Evolutionary conservation across 2,113 vertebrate species (phyloP), one percentile per base, ranked within the genome.

Genomic region (Machaerirhynchus nigripectus): DNA sequence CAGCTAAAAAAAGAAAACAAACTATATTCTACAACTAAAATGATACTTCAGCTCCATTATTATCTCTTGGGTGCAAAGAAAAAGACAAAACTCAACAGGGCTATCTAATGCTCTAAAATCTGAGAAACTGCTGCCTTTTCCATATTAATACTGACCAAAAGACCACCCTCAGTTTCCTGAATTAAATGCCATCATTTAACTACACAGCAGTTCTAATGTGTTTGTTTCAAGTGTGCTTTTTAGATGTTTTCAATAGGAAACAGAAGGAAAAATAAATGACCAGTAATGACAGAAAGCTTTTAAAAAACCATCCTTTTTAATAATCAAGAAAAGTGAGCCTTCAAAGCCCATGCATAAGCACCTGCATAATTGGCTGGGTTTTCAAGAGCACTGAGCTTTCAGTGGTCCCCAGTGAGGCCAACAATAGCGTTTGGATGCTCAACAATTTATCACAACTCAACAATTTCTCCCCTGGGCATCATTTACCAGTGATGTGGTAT

Each of bases 381-480:
- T 95, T 90, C 80, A 90, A 93, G 49, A 92, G 88, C 46, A 52
- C 52, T 81, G 90, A 96, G 90, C 53, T 89, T 89, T 77, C 93
- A 95, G 92, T 10, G 13, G 90, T 95, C 96, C 93, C 96, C 76
- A 89, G 69, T 31, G 96, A 94, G 69, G 87, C 69, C 83, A 87
- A 81, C 90, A 96, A 94, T 44, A 88, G 95, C 83, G 92, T 91
- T 71, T 76, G 76, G 92, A 95, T 93, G 88, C 93, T 92, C 80
- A 92, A 87, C 92, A 87, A 92, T 96, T 96, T 92, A 97, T 97
- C 96, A 95, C 11, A 0, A 84, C 88, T 93, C 92, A 93, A 84
- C 88, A 96, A 87, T 87, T 94, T 79, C 21, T 53, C 93, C 61
- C 86, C 46, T 30, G 80, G 77, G 93, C 42, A 79, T 79, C 89